A percentile compares a stretch with the other conserved stretches of the same genome.
Conservation (phyloP, 2,888 invertebrate species). For the Limnephilus rhombicus region DNA sequence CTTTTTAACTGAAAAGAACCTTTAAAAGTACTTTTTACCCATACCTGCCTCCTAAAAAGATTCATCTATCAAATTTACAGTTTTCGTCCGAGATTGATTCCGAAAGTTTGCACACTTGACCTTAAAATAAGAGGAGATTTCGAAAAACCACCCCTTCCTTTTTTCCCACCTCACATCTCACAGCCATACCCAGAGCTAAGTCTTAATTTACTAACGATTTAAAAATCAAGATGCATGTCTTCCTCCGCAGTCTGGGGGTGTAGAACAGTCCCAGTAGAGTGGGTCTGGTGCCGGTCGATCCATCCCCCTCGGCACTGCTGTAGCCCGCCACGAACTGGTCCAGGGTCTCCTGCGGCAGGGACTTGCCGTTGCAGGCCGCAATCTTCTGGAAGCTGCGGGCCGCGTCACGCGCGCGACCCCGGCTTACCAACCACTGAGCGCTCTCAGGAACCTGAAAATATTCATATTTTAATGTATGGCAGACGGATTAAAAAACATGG, state of each 20-base stretch:
- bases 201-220: conserved; percentile 76
- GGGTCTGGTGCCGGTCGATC: conserved; percentile 68
- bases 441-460: conserved; percentile 74
- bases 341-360: conserved; percentile 71
- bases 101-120: no score
- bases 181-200: no score
- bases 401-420: conserved; percentile 75
- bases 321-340: conserved; percentile 71
- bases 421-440: conserved; percentile 79
- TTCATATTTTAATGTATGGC: neutral
- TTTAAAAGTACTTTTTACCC: no score
- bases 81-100: no score
- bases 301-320: conserved; percentile 66
- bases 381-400: conserved; percentile 75
- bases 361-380: conserved; percentile 75
- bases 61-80: no score
- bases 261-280: conserved; percentile 76
- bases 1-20: no score
- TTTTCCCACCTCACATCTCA: no score
- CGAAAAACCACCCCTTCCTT: no score
- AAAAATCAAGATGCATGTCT: conserved; percentile 77
- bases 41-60: no score
- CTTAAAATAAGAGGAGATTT: no score
- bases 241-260: conserved; percentile 77
- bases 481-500: no score